Base-by-base conservation (phyloP, 2,888 invertebrate genomes). In the Poecilus cupreus region DNA sequence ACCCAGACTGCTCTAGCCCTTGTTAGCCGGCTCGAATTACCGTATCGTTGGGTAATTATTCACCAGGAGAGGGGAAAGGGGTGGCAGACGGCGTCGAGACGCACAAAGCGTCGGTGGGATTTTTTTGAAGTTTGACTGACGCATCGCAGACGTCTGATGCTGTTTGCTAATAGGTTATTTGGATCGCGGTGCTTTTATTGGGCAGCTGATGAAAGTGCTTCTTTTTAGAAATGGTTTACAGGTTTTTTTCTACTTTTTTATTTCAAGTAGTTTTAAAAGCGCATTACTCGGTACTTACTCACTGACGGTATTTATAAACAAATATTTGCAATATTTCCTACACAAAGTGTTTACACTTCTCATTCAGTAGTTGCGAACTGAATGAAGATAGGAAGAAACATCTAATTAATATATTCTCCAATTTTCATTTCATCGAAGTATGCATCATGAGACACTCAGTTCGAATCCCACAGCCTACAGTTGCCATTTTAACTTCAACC, bases 11-110 rank as follows among this genome's bases (percentile, higher is more conserved):
- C 51, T 51, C 51, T 18, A 18, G 16, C 51, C 11, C 64, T 54
- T 13, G 32, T 26, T 60, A 24, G 64, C 37, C 64, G 13, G 64
- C 64, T 68, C 16, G 37, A 5, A 11, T 68, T 68, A 68, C 64
- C 10, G 16, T 32, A 68, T 37, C 32, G 16, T 32, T 32, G 64
- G 37, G 37, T 68, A 68, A 68, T 68, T 68, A 68, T 68, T 37
- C 32, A 32, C 64, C 37, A 68, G 18, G 64, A 13, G 37, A 16
- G 8, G 37, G 32, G 16, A 11, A n/a, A n/a, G 24, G 6, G 0
- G 32, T 2, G 18, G 16, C 13, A 51, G 57, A n/a, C 24, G 57
- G 11, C 22, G 37, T 51, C 37, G 18, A 32, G 32, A 60, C 60
- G 60, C 24, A 24, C n/a, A 46, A n/a, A 26, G 26, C 60, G 60